phyloP scores from a whole-genome alignment of 2,888 invertebrate genomes.

The Drosophila pseudotakahashii region DNA sequence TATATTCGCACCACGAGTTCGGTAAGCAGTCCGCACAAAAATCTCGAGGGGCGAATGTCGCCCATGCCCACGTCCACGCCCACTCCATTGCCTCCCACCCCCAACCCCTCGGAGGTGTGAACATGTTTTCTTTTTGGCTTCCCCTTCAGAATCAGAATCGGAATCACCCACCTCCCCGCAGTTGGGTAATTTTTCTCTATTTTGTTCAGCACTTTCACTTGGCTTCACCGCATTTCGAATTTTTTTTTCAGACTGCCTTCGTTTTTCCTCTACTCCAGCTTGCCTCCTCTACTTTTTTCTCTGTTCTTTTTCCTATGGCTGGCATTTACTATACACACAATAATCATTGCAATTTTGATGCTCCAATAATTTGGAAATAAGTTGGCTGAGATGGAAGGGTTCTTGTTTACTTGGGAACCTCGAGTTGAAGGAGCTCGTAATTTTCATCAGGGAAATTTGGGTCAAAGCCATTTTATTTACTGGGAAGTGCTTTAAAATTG shows the following conservation, averaged over 20 bases:
- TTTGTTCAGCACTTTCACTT: conserved; percentile 70
- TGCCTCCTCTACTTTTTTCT: conserved; percentile 16
- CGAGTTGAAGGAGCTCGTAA: conserved; percentile 54
- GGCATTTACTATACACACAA: conserved; percentile 59
- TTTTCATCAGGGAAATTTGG: conserved; percentile 24
- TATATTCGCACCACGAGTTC: conserved; percentile 76
- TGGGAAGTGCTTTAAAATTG: neutral
- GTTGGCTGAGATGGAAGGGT: conserved; percentile 59
- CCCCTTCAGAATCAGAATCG: conserved; percentile 2
- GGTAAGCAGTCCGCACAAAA: conserved; percentile 44
- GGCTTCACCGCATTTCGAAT: conserved; percentile 42
- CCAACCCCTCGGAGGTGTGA: conserved; percentile 61
- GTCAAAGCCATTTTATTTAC: conserved; percentile 36
- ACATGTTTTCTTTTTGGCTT: conserved; percentile 61
- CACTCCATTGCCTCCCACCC: neutral
- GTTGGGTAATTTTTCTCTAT: conserved; percentile 61
- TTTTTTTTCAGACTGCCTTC: conserved; percentile 36
- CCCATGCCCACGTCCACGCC: conserved; percentile 10
- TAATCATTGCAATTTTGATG: conserved; percentile 80
- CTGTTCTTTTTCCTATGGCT: neutral
- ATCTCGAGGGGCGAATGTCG: conserved; percentile 42
- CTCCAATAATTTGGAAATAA: conserved; percentile 76
- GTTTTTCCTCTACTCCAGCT: conserved; percentile 13
- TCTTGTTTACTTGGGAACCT: conserved; percentile 42
- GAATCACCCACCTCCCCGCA: conserved; percentile 20